A percentile compares a stretch with the other conserved stretches of the same genome.
Evolutionary conservation across 2,113 vertebrate genomes (phyloP).

Genomic region (Aspidoscelis tigris): DNA sequence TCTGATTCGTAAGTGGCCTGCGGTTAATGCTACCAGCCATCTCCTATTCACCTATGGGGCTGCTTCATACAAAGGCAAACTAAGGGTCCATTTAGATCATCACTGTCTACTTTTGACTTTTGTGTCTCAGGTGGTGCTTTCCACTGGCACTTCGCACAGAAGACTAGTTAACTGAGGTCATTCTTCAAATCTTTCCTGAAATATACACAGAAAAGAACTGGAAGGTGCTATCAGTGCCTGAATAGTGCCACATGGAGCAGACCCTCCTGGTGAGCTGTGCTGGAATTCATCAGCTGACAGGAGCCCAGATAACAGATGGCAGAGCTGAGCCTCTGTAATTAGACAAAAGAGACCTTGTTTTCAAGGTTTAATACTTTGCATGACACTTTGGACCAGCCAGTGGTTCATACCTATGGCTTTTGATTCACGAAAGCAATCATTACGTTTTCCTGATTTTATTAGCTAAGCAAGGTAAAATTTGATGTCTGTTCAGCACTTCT

Average conservation of each 20-base stretch:
- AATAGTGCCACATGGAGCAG: conserved; percentile 12
- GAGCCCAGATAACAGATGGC: conserved; percentile 31
- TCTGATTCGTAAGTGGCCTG: not conserved
- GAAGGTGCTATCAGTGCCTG: conserved; percentile 14
- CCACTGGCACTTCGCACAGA: not conserved
- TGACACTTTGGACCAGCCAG: conserved; percentile 5
- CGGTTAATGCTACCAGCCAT: not conserved
- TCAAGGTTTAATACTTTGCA: conserved; percentile 16
- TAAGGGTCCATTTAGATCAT: not conserved
- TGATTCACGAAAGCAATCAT: conserved; percentile 19
- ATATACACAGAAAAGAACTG: not conserved
- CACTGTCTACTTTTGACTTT: not conserved
- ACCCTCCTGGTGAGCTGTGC: not conserved
- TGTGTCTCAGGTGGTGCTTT: not conserved
- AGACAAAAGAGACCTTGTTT: conserved; percentile 30
- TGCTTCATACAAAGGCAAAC: not conserved
- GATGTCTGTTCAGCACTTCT: not conserved
- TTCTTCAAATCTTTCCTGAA: not conserved
- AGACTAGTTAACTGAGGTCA: conserved; percentile 9
- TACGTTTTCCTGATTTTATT: conserved; percentile 27
- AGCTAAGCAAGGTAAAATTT: not conserved
- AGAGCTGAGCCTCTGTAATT: conserved; percentile 15
- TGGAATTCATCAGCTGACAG: conserved; percentile 42
- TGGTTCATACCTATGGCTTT: not conserved
- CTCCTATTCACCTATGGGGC: not conserved